Conservation (phyloP, 1,140 invertebrate species). For the Drosophila bocki region DNA sequence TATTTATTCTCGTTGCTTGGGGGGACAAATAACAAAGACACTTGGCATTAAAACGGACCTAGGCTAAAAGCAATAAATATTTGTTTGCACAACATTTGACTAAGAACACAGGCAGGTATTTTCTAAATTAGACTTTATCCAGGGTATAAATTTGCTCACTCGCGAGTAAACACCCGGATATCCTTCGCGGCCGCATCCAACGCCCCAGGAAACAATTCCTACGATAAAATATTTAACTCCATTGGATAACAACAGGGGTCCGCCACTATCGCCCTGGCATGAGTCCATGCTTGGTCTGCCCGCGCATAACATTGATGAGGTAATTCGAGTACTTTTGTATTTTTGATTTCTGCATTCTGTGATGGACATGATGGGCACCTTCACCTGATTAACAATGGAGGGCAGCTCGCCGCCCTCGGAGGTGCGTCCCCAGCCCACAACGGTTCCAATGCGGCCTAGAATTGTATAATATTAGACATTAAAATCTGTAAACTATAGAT, state of each 20-base stretch:
- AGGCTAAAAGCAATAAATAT: slow-evolving; percentile 43
- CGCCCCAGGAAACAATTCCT: slow-evolving; percentile 89
- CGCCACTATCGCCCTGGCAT: slow-evolving; percentile 94
- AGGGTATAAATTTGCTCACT: slow-evolving; percentile 84
- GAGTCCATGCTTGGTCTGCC: slow-evolving; percentile 92
- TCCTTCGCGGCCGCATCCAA: slow-evolving; percentile 89
- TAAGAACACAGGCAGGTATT: slow-evolving; percentile 84
- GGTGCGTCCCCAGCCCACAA: slow-evolving; percentile 94
- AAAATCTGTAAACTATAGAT: background rate
- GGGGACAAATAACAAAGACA: slow-evolving; percentile 30
- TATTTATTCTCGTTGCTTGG: slow-evolving; percentile 21
- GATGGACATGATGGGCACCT: slow-evolving; percentile 93
- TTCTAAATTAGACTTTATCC: slow-evolving; percentile 84
- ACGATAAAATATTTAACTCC: slow-evolving; percentile 91
- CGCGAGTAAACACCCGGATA: slow-evolving; percentile 86
- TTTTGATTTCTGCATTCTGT: slow-evolving; percentile 92
- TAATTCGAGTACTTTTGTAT: slow-evolving; percentile 92
- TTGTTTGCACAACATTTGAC: slow-evolving; percentile 37
- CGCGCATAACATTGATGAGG: slow-evolving; percentile 92
- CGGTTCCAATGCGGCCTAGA: slow-evolving; percentile 86
- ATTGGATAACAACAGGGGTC: slow-evolving; percentile 90
- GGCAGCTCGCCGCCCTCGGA: slow-evolving; percentile 93
- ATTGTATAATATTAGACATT: background rate
- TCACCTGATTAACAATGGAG: slow-evolving; percentile 92
- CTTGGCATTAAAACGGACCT: slow-evolving; percentile 28